A percentile compares a stretch with the other conserved stretches of the same genome.
phyloP scores from a whole-genome alignment of 2,113 vertebrate species.

The Hypocryptadius cinnamomeus region DNA sequence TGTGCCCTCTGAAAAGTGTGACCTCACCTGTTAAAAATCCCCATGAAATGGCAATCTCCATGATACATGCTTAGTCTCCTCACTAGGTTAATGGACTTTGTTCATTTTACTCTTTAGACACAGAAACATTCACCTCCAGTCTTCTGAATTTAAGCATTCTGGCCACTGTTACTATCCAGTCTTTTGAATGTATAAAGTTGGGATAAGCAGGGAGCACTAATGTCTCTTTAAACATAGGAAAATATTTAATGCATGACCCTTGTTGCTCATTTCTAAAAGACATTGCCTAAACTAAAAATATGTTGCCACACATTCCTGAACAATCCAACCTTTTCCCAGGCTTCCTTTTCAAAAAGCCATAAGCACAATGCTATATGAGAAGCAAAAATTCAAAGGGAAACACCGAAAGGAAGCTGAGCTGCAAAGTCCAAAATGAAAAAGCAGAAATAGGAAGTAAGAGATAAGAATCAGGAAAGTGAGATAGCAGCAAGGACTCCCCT shows the following conservation, averaged over 20 bases:
- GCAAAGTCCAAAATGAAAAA: conserved; percentile 56
- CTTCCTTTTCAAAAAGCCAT: conserved; percentile 24
- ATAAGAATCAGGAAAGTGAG: conserved; percentile 57
- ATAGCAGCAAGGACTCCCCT: conserved; percentile 25
- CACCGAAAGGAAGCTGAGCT: conserved; percentile 54
- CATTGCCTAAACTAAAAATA: conserved; percentile 47
- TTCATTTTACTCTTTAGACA: background rate
- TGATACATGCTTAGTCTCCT: background rate
- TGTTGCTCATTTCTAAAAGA: background rate
- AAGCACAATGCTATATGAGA: conserved; percentile 34
- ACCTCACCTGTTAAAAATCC: background rate
- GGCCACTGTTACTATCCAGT: background rate
- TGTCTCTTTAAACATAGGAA: background rate
- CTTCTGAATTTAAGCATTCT: background rate
- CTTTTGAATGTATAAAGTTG: background rate
- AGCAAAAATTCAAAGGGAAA: conserved; percentile 44
- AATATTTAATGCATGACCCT: background rate
- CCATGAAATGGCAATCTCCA: background rate
- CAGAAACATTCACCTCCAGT: background rate
- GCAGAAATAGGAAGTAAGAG: conserved; percentile 54
- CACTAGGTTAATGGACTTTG: background rate
- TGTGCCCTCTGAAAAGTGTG: background rate
- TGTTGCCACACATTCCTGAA: conserved; percentile 38
- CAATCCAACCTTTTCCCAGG: conserved; percentile 1
- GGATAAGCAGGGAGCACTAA: background rate